Percentiles rank a stretch among this genome's conserved stretches.
Conservation (phyloP, 2,888 invertebrate genomes). For the Philereme transversata region DNA sequence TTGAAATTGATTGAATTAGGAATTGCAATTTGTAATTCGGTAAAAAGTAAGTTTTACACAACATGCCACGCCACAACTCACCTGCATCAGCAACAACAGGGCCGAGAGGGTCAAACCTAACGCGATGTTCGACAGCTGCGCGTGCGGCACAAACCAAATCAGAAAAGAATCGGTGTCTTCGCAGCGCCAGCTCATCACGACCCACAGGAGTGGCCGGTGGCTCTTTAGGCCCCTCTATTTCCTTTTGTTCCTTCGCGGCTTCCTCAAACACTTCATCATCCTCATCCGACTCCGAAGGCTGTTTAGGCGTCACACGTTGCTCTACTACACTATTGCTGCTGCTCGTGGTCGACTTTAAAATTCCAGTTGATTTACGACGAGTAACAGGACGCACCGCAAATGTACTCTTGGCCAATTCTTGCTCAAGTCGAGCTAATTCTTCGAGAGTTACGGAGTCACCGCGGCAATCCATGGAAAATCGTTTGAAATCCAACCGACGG, state of each 20-base stretch:
- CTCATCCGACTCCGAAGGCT: constrained; percentile 66
- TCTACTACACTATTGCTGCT: constrained; percentile 63
- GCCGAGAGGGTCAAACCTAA: constrained; percentile 89
- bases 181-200: constrained; percentile 89
- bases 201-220: constrained; percentile 91
- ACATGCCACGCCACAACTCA: constrained; percentile 53
- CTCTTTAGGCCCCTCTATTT: constrained; percentile 83
- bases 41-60: too few relatives aligned
- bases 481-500: constrained; percentile 69
- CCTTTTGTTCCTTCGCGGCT: constrained; percentile 55
- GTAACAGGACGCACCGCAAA: constrained; percentile 64
- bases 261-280: constrained; percentile 87
- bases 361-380: constrained; percentile 76
- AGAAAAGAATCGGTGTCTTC: constrained; percentile 90
- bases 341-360: constrained; percentile 73
- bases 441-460: constrained; percentile 70
- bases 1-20: too few relatives aligned
- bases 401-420: constrained; percentile 72
- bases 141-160: constrained; percentile 89
- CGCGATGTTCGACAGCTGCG: constrained; percentile 89
- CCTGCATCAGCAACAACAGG: constrained; percentile 86
- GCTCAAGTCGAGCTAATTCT: constrained; percentile 68
- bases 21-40: too few relatives aligned
- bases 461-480: constrained; percentile 74
- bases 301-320: constrained; percentile 50